Evolutionary conservation across 2,888 invertebrate genomes (phyloP).

Genomic region (Nephrocerus scutellatus): DNA sequence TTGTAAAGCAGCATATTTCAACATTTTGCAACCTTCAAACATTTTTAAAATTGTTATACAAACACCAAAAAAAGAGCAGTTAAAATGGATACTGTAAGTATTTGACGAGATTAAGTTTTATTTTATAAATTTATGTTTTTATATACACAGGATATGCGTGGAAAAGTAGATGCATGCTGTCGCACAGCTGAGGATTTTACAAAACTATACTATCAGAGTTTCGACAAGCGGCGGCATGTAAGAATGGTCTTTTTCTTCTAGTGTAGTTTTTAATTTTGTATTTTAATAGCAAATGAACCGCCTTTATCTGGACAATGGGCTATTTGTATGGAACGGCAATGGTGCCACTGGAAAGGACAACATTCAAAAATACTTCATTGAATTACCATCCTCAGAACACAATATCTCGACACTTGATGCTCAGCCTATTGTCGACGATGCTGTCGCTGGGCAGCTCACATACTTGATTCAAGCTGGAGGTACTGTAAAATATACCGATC

Average conservation of each 20-base stretch:
- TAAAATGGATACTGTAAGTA: slow-evolving; percentile 19
- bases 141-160: slow-evolving; percentile 52
- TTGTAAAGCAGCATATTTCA: too few relatives aligned
- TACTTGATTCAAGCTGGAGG: slow-evolving; percentile 80
- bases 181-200: slow-evolving; percentile 84
- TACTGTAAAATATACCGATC: slow-evolving; percentile 64
- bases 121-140: neutral
- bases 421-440: slow-evolving; percentile 73
- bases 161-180: slow-evolving; percentile 72
- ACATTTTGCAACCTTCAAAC: too few relatives aligned
- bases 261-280: neutral
- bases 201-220: slow-evolving; percentile 79
- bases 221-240: slow-evolving; percentile 81
- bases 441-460: slow-evolving; percentile 69
- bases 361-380: slow-evolving; percentile 79
- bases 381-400: slow-evolving; percentile 76
- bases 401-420: slow-evolving; percentile 72
- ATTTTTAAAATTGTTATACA: too few relatives aligned
- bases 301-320: slow-evolving; percentile 74
- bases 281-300: slow-evolving; percentile 60
- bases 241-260: slow-evolving; percentile 28
- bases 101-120: neutral
- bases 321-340: slow-evolving; percentile 92
- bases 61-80: neutral
- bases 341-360: slow-evolving; percentile 70